A percentile compares a stretch with the other conserved stretches of the same genome.
These are phyloP conservation scores for Polyploca ridens DNA, from an alignment of 2,888 invertebrate species.

Conservation along the genomic window DNA sequence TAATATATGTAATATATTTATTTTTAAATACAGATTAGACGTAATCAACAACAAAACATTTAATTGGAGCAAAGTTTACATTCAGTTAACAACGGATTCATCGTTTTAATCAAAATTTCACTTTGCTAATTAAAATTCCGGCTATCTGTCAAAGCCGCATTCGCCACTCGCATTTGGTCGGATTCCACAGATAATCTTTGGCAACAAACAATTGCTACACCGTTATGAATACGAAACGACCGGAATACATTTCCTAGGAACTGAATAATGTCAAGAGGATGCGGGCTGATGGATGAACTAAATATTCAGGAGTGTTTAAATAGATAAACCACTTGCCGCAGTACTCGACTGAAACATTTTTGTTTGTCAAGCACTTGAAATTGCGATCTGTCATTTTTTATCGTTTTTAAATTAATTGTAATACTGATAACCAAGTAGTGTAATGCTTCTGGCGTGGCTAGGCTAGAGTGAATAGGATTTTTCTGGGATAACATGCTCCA, in stretches of 20 bases:
- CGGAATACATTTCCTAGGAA: slow-evolving; percentile 18
- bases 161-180: slow-evolving; percentile 28
- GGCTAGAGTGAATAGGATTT: no score
- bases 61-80: slow-evolving; percentile 30
- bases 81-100: slow-evolving; percentile 18
- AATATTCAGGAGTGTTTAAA: slow-evolving; percentile 31
- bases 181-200: slow-evolving; percentile 9
- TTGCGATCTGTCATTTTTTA: not conserved
- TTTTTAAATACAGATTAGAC: not conserved
- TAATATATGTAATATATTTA: no score
- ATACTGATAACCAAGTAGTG: no score
- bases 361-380: not conserved
- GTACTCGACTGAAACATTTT: not conserved
- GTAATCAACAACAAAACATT: slow-evolving; percentile 13
- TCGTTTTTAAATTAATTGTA: no score
- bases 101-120: slow-evolving; percentile 23
- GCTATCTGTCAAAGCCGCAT: slow-evolving; percentile 24
- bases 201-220: not conserved
- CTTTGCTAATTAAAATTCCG: slow-evolving; percentile 32
- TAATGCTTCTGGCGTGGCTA: no score
- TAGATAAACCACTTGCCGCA: not conserved
- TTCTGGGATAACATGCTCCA: no score
- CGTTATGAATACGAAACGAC: slow-evolving; percentile 27
- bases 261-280: slow-evolving; percentile 28
- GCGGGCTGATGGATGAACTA: slow-evolving; percentile 36